These are phyloP conservation scores for Coracopsis vasa DNA, from an alignment of 2,113 vertebrate genomes.

Conservation along the genomic window DNA sequence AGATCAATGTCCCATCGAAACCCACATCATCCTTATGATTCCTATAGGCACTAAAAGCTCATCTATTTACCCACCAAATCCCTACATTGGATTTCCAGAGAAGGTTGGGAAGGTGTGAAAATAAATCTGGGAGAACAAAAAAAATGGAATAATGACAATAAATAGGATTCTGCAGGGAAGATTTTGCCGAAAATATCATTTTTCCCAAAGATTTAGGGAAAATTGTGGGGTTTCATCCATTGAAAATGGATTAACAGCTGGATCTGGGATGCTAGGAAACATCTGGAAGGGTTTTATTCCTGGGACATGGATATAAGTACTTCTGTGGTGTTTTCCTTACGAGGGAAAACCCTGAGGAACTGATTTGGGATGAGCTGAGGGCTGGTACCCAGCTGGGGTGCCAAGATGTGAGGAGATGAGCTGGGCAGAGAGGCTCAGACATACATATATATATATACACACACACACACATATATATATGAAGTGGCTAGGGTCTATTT, in stretches of 20 bases:
- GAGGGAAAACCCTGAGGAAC: not conserved
- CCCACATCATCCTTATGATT: fast-evolving
- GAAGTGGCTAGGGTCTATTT: not conserved
- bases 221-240: fast-evolving
- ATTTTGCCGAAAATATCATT: fast-evolving
- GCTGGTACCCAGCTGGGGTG: not conserved
- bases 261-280: not conserved
- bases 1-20: fast-evolving
- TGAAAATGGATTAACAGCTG: fast-evolving
- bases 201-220: too few relatives aligned
- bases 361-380: not conserved
- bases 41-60: fast-evolving
- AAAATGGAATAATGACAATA: not conserved
- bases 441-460: too few relatives aligned
- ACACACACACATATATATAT: not conserved
- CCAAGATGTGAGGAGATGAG: not conserved
- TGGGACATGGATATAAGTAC: not conserved
- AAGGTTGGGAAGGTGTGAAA: not conserved
- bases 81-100: fast-evolving
- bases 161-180: fast-evolving
- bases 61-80: fast-evolving
- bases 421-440: not conserved
- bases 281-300: not conserved
- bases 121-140: not conserved
- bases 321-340: fast-evolving